A percentile compares a stretch with the other conserved stretches of the same genome.
These are phyloP conservation scores for Boloria euphrosyne DNA, from an alignment of 2,888 invertebrate genomes.

Conservation along the genomic window DNA sequence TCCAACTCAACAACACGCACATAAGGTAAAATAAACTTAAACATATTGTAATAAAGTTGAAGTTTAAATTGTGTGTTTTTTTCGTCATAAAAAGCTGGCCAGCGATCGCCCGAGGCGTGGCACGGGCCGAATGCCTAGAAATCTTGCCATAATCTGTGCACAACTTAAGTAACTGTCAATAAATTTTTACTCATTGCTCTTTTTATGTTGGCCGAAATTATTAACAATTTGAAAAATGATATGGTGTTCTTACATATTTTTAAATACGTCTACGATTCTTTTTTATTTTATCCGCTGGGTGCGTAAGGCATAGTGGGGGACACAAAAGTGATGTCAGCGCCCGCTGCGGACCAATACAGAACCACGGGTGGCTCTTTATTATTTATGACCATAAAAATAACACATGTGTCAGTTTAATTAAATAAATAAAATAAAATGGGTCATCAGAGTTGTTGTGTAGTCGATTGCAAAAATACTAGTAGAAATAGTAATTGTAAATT, in stretches of 20 bases:
- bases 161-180: constrained; percentile 49
- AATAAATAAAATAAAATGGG: too few species aligned
- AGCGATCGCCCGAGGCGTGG: constrained; percentile 60
- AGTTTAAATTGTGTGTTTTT: constrained; percentile 40
- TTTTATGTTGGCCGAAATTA: constrained; percentile 1
- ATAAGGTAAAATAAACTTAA: constrained; percentile 44
- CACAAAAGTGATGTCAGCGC: too few species aligned
- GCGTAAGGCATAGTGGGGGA: too few species aligned
- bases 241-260: neutral
- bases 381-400: too few species aligned
- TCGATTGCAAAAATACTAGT: too few species aligned
- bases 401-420: too few species aligned
- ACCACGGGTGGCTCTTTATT: too few species aligned
- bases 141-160: constrained; percentile 56
- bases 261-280: too few species aligned
- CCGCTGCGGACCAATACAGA: too few species aligned
- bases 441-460: too few species aligned
- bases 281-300: too few species aligned
- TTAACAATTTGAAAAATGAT: constrained; percentile 14
- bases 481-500: too few species aligned
- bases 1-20: constrained; percentile 40
- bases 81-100: constrained; percentile 42
- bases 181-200: constrained; percentile 33
- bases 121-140: constrained; percentile 68
- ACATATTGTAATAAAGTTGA: constrained; percentile 38